Evolutionary conservation across 2,113 vertebrate genomes (phyloP).

Genomic region (Sinocyclocheilus maitianheensis): DNA sequence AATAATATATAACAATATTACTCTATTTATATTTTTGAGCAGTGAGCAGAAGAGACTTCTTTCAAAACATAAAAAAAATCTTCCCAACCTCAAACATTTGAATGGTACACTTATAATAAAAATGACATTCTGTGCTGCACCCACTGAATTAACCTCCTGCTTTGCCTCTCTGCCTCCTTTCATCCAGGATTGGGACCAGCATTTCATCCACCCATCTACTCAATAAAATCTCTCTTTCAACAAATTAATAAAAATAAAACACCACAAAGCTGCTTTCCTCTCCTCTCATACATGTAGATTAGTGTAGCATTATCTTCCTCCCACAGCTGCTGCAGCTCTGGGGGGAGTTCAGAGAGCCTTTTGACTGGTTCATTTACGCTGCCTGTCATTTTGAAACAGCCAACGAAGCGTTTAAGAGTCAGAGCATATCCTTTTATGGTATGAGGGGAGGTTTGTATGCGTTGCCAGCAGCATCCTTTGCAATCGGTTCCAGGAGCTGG

Average conservation of each 20-base stretch:
- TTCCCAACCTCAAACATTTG: background rate
- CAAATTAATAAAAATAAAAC: conserved; percentile 48
- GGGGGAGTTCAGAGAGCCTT: background rate
- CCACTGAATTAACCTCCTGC: background rate
- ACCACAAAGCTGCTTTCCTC: conserved; percentile 51
- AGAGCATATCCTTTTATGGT: conserved; percentile 41
- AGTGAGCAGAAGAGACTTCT: background rate
- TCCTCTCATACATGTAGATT: conserved; percentile 45
- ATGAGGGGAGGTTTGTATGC: background rate
- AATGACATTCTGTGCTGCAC: background rate
- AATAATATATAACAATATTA: background rate
- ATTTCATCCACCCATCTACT: conserved; percentile 22
- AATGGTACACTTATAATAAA: background rate
- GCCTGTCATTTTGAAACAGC: conserved; percentile 11
- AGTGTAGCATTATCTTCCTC: conserved; percentile 52
- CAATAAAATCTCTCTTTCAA: conserved; percentile 30
- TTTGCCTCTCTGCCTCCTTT: background rate
- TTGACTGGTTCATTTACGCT: conserved; percentile 11
- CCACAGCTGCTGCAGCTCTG: conserved; percentile 32
- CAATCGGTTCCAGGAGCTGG: conserved; percentile 25
- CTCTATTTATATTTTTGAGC: too few relatives aligned
- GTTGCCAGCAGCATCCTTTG: conserved; percentile 14
- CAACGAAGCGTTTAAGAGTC: background rate
- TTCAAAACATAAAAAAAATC: too few relatives aligned
- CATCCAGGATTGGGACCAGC: conserved; percentile 24